Percentiles rank a stretch among this genome's conserved stretches.
Evolutionary conservation across 1,140 invertebrate genomes (phyloP).

Genomic region (Drosophila ironensis): DNA sequence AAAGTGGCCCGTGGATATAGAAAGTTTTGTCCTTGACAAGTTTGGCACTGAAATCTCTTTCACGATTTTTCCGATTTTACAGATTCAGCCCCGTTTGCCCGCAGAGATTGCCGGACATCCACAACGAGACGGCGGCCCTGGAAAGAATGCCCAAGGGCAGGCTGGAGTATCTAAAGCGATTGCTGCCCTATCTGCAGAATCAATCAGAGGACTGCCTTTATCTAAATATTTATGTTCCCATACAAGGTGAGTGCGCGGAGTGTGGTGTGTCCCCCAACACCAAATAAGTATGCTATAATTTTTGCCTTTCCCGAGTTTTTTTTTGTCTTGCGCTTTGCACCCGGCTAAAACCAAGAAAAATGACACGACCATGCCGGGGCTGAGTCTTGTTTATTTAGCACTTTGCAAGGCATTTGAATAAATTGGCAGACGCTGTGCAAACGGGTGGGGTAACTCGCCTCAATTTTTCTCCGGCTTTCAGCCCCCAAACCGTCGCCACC

Average conservation of each 20-base stretch:
- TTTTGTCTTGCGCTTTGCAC: conserved; percentile 7
- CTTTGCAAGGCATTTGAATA: conserved; percentile 79
- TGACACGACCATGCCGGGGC: conserved; percentile 55
- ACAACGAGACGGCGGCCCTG: conserved; percentile 90
- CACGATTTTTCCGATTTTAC: conserved; percentile 48
- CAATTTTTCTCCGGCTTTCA: conserved; percentile 63
- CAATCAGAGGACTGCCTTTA: conserved; percentile 98
- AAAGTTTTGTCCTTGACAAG: conserved; percentile 44
- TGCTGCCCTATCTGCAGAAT: conserved; percentile 92
- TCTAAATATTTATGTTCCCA: conserved; percentile 97
- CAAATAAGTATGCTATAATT: conserved; percentile 41
- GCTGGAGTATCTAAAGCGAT: conserved; percentile 91
- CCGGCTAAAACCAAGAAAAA: conserved; percentile 62
- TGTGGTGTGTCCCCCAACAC: conserved; percentile 2
- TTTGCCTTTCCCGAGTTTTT: conserved; percentile 8
- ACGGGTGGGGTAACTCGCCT: conserved; percentile 54
- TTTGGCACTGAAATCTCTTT: conserved; percentile 36
- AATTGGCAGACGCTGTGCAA: conserved; percentile 65
- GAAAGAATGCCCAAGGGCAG: conserved; percentile 93
- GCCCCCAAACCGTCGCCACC: too few species aligned
- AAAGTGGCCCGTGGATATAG: conserved; percentile 8
- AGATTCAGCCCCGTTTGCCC: conserved; percentile 95
- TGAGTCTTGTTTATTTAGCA: conserved; percentile 79
- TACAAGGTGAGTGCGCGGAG: conserved; percentile 88
- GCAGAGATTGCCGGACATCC: conserved; percentile 91